These are phyloP conservation scores for Seriola quinqueradiata DNA, from an alignment of 2,113 vertebrate species.

Conservation along the genomic window DNA sequence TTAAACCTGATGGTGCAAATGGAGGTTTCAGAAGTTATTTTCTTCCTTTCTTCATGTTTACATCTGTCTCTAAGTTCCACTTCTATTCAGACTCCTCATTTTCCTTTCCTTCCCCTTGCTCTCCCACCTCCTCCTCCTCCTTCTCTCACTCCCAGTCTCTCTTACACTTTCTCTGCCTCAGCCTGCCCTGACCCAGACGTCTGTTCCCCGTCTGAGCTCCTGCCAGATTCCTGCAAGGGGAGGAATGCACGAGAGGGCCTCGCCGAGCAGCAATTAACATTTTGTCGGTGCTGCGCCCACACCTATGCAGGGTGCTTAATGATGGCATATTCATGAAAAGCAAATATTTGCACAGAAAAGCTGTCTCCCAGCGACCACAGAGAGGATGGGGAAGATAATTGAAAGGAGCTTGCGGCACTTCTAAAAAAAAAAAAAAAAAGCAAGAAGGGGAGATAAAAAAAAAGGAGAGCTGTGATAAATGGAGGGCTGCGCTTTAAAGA, in stretches of 20 bases:
- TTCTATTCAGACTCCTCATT: slow-evolving; percentile 19
- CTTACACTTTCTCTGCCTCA: slow-evolving; percentile 41
- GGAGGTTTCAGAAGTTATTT: slow-evolving; percentile 9
- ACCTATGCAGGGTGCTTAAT: slow-evolving; percentile 74
- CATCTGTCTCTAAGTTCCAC: slow-evolving; percentile 1
- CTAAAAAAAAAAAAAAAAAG: background rate
- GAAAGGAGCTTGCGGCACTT: slow-evolving; percentile 69
- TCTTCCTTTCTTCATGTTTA: slow-evolving; percentile 6
- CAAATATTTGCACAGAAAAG: slow-evolving; percentile 80
- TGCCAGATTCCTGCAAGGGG: slow-evolving; percentile 78
- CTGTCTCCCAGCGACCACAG: slow-evolving; percentile 69
- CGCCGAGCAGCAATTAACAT: slow-evolving; percentile 77
- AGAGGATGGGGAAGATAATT: slow-evolving; percentile 68
- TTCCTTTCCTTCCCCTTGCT: background rate
- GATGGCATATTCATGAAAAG: slow-evolving; percentile 75
- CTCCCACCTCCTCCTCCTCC: slow-evolving; percentile 8
- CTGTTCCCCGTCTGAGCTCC: slow-evolving; percentile 74
- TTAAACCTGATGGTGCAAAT: slow-evolving; percentile 1
- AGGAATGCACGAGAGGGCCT: slow-evolving; percentile 76
- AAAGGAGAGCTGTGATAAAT: slow-evolving; percentile 67
- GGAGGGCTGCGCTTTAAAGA: slow-evolving; percentile 61
- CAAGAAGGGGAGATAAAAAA: slow-evolving; percentile 19
- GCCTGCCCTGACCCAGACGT: slow-evolving; percentile 78
- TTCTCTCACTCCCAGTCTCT: slow-evolving; percentile 5
- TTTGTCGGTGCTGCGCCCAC: slow-evolving; percentile 65